Percentiles rank a stretch among this genome's conserved stretches.
Evolutionary conservation across 1,140 invertebrate genomes (phyloP).

Genomic region (Drosophila ercepeae): DNA sequence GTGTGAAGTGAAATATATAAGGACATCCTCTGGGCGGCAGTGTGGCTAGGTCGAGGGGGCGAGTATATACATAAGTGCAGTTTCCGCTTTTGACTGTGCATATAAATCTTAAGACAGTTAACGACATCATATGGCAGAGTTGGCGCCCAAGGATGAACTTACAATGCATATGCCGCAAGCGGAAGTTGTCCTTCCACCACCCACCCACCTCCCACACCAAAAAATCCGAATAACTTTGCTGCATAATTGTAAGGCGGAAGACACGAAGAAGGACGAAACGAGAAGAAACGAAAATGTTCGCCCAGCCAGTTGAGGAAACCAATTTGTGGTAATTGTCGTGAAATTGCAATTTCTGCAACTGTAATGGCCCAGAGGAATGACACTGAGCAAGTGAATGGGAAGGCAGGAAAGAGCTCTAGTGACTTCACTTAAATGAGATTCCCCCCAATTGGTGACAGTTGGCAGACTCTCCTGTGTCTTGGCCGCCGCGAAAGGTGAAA

Average conservation of each 20-base stretch:
- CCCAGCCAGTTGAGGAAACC: slow-evolving; percentile 75
- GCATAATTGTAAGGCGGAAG: slow-evolving; percentile 63
- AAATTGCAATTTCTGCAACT: slow-evolving; percentile 81
- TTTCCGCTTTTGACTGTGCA: slow-evolving; percentile 76
- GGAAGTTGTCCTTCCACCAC: slow-evolving; percentile 24
- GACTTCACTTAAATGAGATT: slow-evolving; percentile 46
- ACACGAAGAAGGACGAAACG: slow-evolving; percentile 25
- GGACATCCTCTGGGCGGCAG: slow-evolving; percentile 12
- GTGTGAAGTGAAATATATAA: slow-evolving; percentile 74
- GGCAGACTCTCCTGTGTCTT: slow-evolving; percentile 5
- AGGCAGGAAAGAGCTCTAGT: slow-evolving; percentile 2
- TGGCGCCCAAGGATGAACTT: slow-evolving; percentile 57
- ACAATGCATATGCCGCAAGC: slow-evolving; percentile 52
- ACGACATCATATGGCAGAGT: slow-evolving; percentile 72
- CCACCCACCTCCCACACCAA: slow-evolving; percentile 19
- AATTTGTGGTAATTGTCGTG: slow-evolving; percentile 81
- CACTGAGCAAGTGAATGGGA: slow-evolving; percentile 7
- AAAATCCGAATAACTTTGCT: slow-evolving; percentile 67
- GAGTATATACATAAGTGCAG: slow-evolving; percentile 68
- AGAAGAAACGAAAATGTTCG: slow-evolving; percentile 57
- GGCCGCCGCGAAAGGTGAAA: slow-evolving; percentile 44
- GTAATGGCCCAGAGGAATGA: slow-evolving; percentile 61
- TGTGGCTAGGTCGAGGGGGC: not conserved
- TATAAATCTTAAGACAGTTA: slow-evolving; percentile 81
- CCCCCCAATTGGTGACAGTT: slow-evolving; percentile 20